Conservation (phyloP, 1,140 invertebrate genomes). For the Achroia grisella region DNA sequence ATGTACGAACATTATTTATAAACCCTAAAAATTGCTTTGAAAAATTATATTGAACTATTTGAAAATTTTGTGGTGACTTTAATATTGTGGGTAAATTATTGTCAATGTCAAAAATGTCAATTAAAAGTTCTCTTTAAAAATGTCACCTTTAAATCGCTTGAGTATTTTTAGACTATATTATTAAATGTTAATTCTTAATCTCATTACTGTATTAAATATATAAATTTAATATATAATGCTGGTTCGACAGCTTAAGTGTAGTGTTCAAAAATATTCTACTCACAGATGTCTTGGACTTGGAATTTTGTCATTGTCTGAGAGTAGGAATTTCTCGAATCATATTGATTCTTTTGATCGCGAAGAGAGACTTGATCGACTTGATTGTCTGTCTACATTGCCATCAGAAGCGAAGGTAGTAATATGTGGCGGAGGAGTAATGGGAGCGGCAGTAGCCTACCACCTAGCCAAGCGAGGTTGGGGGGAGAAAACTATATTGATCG, state of each 20-base stretch:
- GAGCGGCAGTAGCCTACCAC: constrained; percentile 95
- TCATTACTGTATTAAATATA: constrained; percentile 23
- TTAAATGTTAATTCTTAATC: too few relatives aligned
- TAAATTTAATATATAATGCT: constrained; percentile 41
- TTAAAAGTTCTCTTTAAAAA: too few relatives aligned
- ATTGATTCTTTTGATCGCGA: constrained; percentile 39
- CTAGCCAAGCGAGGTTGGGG: constrained; percentile 90
- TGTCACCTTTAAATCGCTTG: too few relatives aligned
- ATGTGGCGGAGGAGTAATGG: constrained; percentile 96
- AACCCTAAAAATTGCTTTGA: too few relatives aligned
- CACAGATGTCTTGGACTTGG: constrained; percentile 26
- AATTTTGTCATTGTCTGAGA: too few relatives aligned
- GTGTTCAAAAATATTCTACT: constrained; percentile 19
- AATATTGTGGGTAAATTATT: too few relatives aligned
- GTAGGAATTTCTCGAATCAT: constrained; percentile 29
- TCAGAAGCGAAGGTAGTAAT: constrained; percentile 83
- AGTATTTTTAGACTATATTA: too few relatives aligned
- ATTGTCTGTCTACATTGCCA: constrained; percentile 41
- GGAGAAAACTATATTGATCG: constrained; percentile 87
- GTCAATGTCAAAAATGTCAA: too few relatives aligned
- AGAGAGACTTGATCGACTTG: constrained; percentile 38
- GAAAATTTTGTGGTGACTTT: too few relatives aligned
- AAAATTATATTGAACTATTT: too few relatives aligned
- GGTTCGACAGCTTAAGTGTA: constrained; percentile 23
- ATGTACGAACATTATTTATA: too few relatives aligned